phyloP scores from a whole-genome alignment of 2,797 vertebrate species.

The Naso thynnoides region DNA sequence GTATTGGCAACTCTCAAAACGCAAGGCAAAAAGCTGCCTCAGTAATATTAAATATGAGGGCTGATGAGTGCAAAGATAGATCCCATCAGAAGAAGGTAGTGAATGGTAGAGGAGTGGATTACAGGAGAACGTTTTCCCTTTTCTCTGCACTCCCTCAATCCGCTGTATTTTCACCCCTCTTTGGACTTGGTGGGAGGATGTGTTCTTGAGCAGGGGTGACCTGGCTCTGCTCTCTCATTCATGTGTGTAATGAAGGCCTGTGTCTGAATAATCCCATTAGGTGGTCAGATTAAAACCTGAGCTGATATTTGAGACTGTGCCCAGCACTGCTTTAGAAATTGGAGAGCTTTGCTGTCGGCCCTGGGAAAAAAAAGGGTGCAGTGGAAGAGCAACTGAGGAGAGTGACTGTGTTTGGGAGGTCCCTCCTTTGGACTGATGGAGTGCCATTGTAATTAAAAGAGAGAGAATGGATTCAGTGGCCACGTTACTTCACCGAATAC shows the following conservation, averaged over 20 bases:
- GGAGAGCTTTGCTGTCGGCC: slow-evolving; percentile 63
- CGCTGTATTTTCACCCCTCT: slow-evolving; percentile 60
- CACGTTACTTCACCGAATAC: slow-evolving; percentile 28
- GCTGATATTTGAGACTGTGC: slow-evolving; percentile 82
- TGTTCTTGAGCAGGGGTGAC: slow-evolving; percentile 73
- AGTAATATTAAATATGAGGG: slow-evolving; percentile 62
- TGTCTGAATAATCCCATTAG: slow-evolving; percentile 88
- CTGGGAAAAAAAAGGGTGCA: slow-evolving; percentile 42
- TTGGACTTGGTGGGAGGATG: slow-evolving; percentile 63
- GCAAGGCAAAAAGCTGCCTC: slow-evolving; percentile 41
- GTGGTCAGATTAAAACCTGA: slow-evolving; percentile 83
- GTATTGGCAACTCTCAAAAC: slow-evolving; percentile 30
- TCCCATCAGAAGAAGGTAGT: slow-evolving; percentile 51
- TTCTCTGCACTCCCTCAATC: slow-evolving; percentile 48
- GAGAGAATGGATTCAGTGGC: slow-evolving; percentile 39
- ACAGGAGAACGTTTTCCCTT: slow-evolving; percentile 49
- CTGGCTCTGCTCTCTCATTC: slow-evolving; percentile 78
- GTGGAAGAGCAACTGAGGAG: slow-evolving; percentile 38
- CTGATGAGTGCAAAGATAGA: slow-evolving; percentile 50
- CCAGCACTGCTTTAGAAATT: slow-evolving; percentile 70
- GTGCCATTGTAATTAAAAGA: slow-evolving; percentile 68
- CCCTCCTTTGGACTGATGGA: slow-evolving; percentile 53
- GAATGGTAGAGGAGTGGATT: slow-evolving; percentile 70
- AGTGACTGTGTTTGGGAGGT: slow-evolving; percentile 62
- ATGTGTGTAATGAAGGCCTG: slow-evolving; percentile 85